A percentile compares a stretch with the other conserved stretches of the same genome.
Evolutionary conservation across 2,797 vertebrate genomes (phyloP).

Genomic region (Pseudotriccus pelzelni): DNA sequence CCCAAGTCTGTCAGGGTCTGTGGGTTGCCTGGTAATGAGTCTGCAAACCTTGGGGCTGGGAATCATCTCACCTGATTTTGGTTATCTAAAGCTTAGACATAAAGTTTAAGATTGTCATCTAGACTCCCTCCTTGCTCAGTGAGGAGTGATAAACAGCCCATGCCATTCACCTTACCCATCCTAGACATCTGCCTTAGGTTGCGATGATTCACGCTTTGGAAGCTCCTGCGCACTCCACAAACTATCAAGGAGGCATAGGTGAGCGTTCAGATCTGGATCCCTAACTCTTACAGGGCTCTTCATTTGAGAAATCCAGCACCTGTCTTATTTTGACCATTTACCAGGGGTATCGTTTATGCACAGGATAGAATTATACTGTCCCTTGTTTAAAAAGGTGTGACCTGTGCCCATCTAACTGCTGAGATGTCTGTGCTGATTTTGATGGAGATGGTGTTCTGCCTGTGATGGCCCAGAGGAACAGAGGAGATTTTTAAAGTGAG

Average conservation of each 20-base stretch:
- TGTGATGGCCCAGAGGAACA: not conserved
- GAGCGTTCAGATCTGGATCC: not conserved
- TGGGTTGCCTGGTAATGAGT: conserved; percentile 19
- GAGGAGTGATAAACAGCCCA: conserved; percentile 57
- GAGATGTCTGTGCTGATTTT: not conserved
- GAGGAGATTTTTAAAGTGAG: not conserved
- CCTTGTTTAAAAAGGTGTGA: not conserved
- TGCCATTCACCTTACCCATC: conserved; percentile 37
- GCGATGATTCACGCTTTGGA: conserved; percentile 46
- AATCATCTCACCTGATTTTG: conserved; percentile 24
- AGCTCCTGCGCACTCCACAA: not conserved
- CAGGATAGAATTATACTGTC: not conserved
- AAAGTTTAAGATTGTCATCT: conserved; percentile 60
- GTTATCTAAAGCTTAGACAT: conserved; percentile 34
- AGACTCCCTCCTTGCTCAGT: not conserved
- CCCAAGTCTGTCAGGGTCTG: conserved; percentile 39
- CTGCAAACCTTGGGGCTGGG: conserved; percentile 39
- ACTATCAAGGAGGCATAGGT: not conserved
- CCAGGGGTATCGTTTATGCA: not conserved
- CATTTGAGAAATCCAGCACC: not conserved
- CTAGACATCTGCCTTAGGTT: conserved; percentile 33
- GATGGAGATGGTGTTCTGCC: not conserved
- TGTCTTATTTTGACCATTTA: not conserved
- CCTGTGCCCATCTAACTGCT: not conserved
- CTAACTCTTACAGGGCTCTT: not conserved